Evolutionary conservation across 2,888 invertebrate species (phyloP).

Genomic region (Melieria crassipennis): DNA sequence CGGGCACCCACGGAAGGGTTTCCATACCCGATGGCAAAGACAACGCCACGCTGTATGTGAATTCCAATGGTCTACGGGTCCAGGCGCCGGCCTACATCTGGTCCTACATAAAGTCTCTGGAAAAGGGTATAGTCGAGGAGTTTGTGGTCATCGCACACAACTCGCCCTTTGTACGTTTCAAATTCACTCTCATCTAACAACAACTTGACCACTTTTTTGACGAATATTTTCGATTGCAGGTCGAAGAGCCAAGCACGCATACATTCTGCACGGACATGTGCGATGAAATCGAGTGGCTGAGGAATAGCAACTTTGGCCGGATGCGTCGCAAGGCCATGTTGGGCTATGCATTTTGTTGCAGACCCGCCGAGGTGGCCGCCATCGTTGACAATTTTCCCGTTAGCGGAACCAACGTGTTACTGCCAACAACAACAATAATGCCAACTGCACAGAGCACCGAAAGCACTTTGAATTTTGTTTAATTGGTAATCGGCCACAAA

Average conservation of each 20-base stretch:
- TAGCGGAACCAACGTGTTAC: no score
- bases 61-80: background rate
- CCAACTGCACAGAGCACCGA: no score
- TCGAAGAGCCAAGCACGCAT: background rate
- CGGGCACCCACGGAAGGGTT: slow-evolving; percentile 21
- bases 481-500: no score
- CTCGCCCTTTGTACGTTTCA: slow-evolving; percentile 34
- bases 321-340: slow-evolving; percentile 27
- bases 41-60: background rate
- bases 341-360: slow-evolving; percentile 40
- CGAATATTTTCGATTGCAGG: background rate
- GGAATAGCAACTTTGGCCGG: background rate
- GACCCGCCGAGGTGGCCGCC: slow-evolving; percentile 24
- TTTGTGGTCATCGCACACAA: slow-evolving; percentile 40
- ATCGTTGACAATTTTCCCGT: slow-evolving; percentile 29
- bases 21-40: slow-evolving; percentile 5
- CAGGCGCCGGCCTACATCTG: slow-evolving; percentile 35
- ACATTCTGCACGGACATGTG: slow-evolving; percentile 27
- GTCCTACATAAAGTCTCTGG: slow-evolving; percentile 35
- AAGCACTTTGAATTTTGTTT: no score
- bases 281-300: slow-evolving; percentile 38
- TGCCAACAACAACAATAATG: no score
- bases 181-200: background rate
- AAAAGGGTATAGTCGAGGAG: slow-evolving; percentile 22
- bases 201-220: background rate